Evolutionary conservation across 2,888 invertebrate species (phyloP), one percentile per base, ranked within the genome.

Genomic region (Drosophila setosimentum): DNA sequence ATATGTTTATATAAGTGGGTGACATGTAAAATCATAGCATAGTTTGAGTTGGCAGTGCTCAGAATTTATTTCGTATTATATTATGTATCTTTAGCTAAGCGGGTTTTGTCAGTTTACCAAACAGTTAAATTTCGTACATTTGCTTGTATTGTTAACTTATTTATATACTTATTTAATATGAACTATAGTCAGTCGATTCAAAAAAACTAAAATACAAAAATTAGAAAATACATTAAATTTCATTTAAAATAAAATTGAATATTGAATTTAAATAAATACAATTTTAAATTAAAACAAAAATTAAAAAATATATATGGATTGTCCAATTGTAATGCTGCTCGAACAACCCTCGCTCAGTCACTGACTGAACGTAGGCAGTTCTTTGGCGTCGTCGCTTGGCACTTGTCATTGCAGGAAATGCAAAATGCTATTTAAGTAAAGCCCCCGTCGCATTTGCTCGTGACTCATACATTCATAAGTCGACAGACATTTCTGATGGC

Each of bases 391-490:
- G 49, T 59, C n/a, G 11, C 54, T 55, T 65, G 57, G 30, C 73
- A 87, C 87, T 87, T 78, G 78, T 88, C 68, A 53, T 71, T 67
- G 68, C 83, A 84, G 83, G 90, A 84, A 84, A 89, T 83, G 89
- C 75, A 82, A 81, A 84, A 71, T 87, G 79, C 76, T 72, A 82
- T 84, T 78, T 82, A 76, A 85, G 70, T 89, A 60, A 29, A 55
- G 49, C 68, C 61, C 48, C 58, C 55, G 48, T 67, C 42, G 53
- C 58, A 64, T 37, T 55, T 55, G 33, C 55, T 67, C 68, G 85
- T 83, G 89, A 83, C 61, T 83, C 89, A 89, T 51, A 29, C 40
- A 87, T 59, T 29, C 55, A 33, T 89, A 70, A 75, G 65, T 60
- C 50, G 62, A 35, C 67, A 67, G 69, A 65, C 64, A 62, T 64